Evolutionary conservation across 2,888 invertebrate genomes (phyloP).

Genomic region (Chaetoderma sp.): DNA sequence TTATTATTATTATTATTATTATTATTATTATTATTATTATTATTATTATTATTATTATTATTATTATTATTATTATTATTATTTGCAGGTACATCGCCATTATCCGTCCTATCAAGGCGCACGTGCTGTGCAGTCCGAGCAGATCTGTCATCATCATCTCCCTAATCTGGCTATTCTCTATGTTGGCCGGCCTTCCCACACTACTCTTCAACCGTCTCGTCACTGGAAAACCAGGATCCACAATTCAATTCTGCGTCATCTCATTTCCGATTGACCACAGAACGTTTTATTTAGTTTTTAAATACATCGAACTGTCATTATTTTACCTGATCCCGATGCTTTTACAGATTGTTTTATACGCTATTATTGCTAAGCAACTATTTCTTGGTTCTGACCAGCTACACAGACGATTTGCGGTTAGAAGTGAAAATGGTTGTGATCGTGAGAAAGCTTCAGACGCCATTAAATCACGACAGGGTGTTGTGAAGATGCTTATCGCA

Average conservation of each 20-base stretch:
- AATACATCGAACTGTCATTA: slow-evolving; percentile 62
- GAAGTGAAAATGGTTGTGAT: slow-evolving; percentile 47
- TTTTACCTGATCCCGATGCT: slow-evolving; percentile 68
- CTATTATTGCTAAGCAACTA: slow-evolving; percentile 61
- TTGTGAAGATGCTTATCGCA: slow-evolving; percentile 71
- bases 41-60: no score
- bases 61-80: slow-evolving; percentile 5
- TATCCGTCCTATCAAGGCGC: slow-evolving; percentile 68
- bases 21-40: no score
- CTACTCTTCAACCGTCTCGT: slow-evolving; percentile 60
- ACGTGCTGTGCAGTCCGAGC: slow-evolving; percentile 65
- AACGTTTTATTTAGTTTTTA: slow-evolving; percentile 53
- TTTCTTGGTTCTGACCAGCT: slow-evolving; percentile 60
- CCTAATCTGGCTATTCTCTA: slow-evolving; percentile 65
- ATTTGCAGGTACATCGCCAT: slow-evolving; percentile 69
- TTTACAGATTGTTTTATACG: slow-evolving; percentile 64
- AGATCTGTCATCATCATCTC: slow-evolving; percentile 62
- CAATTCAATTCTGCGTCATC: slow-evolving; percentile 60
- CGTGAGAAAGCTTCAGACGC: slow-evolving; percentile 50
- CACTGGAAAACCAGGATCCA: slow-evolving; percentile 40
- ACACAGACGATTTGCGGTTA: slow-evolving; percentile 47
- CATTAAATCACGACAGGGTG: slow-evolving; percentile 64
- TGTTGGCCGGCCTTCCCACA: slow-evolving; percentile 63
- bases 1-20: no score
- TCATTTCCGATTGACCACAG: slow-evolving; percentile 50